These are phyloP conservation scores for Clytia hemisphaerica DNA, from an alignment of 30 jellyfish, hydroid and myxozoan genomes.

Conservation along the genomic window DNA sequence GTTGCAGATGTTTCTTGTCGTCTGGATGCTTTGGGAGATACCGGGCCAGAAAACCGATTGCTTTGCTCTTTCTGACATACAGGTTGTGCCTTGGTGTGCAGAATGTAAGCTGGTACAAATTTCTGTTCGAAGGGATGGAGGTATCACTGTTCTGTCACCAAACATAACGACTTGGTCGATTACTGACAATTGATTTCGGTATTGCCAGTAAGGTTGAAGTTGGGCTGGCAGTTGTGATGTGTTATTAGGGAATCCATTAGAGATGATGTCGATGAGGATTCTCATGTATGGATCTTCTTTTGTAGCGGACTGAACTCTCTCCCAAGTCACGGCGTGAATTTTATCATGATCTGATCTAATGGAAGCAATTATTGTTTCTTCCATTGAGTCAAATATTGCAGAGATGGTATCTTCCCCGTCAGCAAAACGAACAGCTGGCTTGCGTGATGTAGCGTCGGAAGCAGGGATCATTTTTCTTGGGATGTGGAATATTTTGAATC, in stretches of 20 bases:
- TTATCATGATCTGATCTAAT: background rate
- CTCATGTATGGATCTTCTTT: background rate
- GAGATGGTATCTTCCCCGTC: background rate
- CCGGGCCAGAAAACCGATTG: conserved; percentile 26
- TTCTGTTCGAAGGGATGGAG: conserved; percentile 7
- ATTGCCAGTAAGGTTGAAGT: background rate
- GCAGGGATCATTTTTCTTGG: conserved; percentile 13
- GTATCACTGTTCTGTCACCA: conserved; percentile 15
- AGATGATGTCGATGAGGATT: background rate
- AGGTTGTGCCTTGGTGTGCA: conserved; percentile 20
- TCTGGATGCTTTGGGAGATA: background rate
- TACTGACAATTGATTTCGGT: background rate
- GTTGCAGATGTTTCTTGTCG: background rate
- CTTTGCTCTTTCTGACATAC: conserved; percentile 3
- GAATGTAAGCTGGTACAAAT: conserved; percentile 1
- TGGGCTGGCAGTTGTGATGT: background rate
- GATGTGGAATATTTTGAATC: conserved; percentile 10
- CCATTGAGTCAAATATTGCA: background rate
- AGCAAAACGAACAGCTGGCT: conserved; percentile 4
- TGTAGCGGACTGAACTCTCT: conserved; percentile 14
- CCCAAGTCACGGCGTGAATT: conserved; percentile 29
- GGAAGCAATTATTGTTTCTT: conserved; percentile 18
- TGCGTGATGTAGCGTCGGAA: conserved; percentile 26
- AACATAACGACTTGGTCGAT: background rate
- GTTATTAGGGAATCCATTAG: background rate